Base-by-base conservation (phyloP, 2,113 vertebrate species). In the Microtus oregoni region DNA sequence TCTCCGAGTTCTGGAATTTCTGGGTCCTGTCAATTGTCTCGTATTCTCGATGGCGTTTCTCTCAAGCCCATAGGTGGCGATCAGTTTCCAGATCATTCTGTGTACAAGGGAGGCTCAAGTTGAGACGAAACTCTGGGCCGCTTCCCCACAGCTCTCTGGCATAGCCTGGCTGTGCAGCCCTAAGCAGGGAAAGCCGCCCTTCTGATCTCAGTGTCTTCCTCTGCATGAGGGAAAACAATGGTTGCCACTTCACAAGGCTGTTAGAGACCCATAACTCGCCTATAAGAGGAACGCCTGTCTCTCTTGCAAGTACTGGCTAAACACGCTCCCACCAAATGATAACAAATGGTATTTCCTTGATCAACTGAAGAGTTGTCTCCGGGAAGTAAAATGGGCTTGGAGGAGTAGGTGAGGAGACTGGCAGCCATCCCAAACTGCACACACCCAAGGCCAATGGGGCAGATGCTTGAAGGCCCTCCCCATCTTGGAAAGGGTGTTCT, bases 121-220 rank as follows among this genome's bases (percentile, higher is more conserved):
- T 50, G 17, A 55, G 47, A 79, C 10, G 81, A 83, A 86, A 22
- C 8, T 32, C 47, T n/a, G 70, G 47, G 4, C 19, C 52, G 8
- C 44, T 68, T 55, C n/a, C 65, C 17, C 12, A 24, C 22, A 47
- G 72, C 41, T 50, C n/a, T 73, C 86, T 82, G n/a, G 47, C 44
- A 30, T 15, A 35, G 30, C 19, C 20, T 22, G 47, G 2, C 72
- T 77, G 41, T 44, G 73, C 6, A 30, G 15, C 15, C 38, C 35
- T 5, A 68, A 75, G 52, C 7, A 50, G 89, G 26, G 35, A 65
- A 63, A 75, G 52, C 83, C 26, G 17, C 87, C 47, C 70, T 72
- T 95, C 82, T 91, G 94, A 78, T 85, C 61, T 86, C 91, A 81
- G 77, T 35, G 26, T 82, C 61, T 41, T 79, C 55, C 10, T 28